Conservation (phyloP, 2,888 invertebrate species). For the Lamellibrachia satsuma region DNA sequence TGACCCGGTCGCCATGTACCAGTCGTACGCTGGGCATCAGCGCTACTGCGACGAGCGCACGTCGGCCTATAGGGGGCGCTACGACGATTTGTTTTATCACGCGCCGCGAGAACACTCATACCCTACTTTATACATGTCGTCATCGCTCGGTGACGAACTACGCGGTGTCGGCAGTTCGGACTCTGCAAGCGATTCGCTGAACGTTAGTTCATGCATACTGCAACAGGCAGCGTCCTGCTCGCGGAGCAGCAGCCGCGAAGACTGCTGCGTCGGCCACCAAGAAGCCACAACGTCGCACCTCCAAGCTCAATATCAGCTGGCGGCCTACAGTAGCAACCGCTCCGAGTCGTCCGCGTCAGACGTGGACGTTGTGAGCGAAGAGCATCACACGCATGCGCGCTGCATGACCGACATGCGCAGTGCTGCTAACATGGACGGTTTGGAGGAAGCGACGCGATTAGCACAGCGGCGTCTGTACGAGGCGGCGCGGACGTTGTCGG, state of each 20-base stretch:
- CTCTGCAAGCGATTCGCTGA: background rate
- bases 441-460: background rate
- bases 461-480: background rate
- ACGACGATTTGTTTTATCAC: slow-evolving; percentile 50
- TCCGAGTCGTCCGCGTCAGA: slow-evolving; percentile 64
- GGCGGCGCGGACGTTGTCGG: background rate
- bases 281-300: background rate
- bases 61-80: slow-evolving; percentile 40
- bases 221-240: slow-evolving; percentile 22
- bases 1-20: slow-evolving; percentile 41
- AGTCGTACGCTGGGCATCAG: slow-evolving; percentile 46
- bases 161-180: slow-evolving; percentile 21
- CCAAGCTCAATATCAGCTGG: slow-evolving; percentile 41
- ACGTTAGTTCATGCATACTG: background rate
- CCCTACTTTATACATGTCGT: background rate
- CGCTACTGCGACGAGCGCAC: slow-evolving; percentile 53
- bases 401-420: slow-evolving; percentile 8
- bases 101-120: slow-evolving; percentile 33
- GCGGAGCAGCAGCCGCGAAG: slow-evolving; percentile 45
- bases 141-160: slow-evolving; percentile 21
- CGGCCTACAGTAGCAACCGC: slow-evolving; percentile 59
- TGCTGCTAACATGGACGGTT: background rate
- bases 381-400: slow-evolving; percentile 33
- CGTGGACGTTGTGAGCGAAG: slow-evolving; percentile 59
- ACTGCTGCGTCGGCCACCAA: slow-evolving; percentile 43